A percentile compares a stretch with the other conserved stretches of the same genome.
phyloP scores from a whole-genome alignment of 2,113 vertebrate genomes.

The Vireo altiloquus region DNA sequence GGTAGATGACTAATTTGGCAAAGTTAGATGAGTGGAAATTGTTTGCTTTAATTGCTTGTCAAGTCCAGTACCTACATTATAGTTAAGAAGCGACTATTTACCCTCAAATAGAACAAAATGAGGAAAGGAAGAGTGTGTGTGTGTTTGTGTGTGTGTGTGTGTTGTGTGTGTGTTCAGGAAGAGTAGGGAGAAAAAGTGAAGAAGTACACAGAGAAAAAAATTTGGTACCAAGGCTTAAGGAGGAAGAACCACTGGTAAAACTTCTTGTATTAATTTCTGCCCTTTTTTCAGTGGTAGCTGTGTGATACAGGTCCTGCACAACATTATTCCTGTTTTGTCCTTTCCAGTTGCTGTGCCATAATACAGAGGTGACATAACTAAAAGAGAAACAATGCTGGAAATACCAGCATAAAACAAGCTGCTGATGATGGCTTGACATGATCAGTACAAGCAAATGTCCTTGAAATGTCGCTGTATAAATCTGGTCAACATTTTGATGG shows the following conservation, averaged over 20 bases:
- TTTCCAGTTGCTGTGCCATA: neutral
- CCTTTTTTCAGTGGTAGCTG: neutral
- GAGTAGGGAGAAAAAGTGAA: neutral
- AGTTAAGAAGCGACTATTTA: constrained; percentile 76
- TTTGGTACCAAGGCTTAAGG: neutral
- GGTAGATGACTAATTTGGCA: constrained; percentile 83
- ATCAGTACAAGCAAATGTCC: neutral
- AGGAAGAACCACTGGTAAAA: neutral
- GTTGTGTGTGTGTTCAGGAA: neutral
- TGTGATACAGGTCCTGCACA: neutral
- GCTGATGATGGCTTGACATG: neutral
- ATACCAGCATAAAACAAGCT: neutral
- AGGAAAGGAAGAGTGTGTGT: neutral
- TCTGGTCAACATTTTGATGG: neutral
- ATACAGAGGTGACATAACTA: neutral
- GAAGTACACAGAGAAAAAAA: neutral
- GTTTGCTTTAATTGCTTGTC: constrained; percentile 92
- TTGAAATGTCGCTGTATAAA: neutral
- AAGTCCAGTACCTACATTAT: constrained; percentile 78
- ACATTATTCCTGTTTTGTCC: neutral
- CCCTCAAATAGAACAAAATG: constrained; percentile 50
- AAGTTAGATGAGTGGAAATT: constrained; percentile 85
- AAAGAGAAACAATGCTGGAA: neutral
- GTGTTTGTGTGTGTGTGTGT: neutral
- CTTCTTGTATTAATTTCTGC: neutral